Percentiles rank a stretch among this genome's conserved stretches.
phyloP scores from a whole-genome alignment of 2,797 vertebrate species.

The Melopsittacus undulatus region DNA sequence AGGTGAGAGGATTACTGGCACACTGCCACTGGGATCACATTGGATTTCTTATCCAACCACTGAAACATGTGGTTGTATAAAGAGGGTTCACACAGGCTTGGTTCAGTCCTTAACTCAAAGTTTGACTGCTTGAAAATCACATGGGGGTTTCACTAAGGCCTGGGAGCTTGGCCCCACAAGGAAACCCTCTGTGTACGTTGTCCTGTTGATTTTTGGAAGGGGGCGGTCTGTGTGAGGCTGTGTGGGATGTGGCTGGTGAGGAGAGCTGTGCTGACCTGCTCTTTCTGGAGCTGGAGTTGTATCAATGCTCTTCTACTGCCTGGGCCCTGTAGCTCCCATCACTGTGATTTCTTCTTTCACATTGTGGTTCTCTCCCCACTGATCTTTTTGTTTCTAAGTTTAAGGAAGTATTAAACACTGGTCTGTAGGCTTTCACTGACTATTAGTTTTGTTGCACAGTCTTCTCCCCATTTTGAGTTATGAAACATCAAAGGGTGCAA shows the following conservation, averaged over 20 bases:
- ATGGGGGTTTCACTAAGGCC: neutral
- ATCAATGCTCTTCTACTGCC: neutral
- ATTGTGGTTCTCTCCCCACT: neutral
- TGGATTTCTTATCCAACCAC: constrained; percentile 40
- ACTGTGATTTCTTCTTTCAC: neutral
- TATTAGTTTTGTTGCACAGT: neutral
- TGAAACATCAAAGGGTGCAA: neutral
- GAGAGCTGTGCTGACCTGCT: neutral
- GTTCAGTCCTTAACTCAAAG: neutral
- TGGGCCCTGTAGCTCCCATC: neutral
- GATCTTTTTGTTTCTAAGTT: neutral
- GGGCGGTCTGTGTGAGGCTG: fast-evolving
- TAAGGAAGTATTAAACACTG: neutral
- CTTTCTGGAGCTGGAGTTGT: neutral
- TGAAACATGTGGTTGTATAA: neutral
- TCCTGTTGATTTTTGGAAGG: neutral
- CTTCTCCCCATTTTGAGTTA: neutral
- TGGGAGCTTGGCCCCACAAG: neutral
- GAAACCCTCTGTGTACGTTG: neutral
- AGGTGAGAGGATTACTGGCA: constrained; percentile 52
- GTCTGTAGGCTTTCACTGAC: neutral
- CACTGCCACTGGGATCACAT: constrained; percentile 13
- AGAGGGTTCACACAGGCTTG: neutral
- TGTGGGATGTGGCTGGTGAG: neutral
- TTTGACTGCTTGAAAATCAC: neutral